These are phyloP conservation scores for Phalanger gymnotis DNA, from an alignment of 2,797 vertebrate species.

Conservation along the genomic window DNA sequence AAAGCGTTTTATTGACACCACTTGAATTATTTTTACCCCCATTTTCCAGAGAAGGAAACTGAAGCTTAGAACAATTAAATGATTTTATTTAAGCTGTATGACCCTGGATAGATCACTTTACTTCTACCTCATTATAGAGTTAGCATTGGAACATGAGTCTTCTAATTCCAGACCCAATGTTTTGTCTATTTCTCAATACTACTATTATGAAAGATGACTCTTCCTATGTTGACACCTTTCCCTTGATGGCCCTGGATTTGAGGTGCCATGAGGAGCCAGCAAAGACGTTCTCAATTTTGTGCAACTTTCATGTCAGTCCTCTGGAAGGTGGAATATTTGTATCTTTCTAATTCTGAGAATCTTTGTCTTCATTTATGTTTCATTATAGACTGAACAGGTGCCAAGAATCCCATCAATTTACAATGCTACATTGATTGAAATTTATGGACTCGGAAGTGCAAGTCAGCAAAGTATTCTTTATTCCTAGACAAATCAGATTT, in stretches of 20 bases:
- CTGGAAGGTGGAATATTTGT: not conserved
- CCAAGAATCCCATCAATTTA: not conserved
- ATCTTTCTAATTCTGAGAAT: not conserved
- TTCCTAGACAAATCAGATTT: slow-evolving; percentile 9
- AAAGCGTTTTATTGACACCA: not conserved
- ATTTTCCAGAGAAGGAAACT: not conserved
- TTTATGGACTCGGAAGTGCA: not conserved
- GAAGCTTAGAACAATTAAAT: not conserved
- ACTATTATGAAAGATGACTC: not conserved
- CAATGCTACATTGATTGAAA: slow-evolving; percentile 8
- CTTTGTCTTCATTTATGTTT: not conserved
- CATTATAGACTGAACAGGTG: not conserved
- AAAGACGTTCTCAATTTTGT: not conserved
- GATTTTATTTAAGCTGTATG: not conserved
- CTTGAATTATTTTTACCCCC: not conserved
- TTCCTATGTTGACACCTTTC: not conserved
- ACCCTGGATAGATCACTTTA: not conserved
- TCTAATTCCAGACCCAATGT: not conserved
- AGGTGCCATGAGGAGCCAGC: not conserved
- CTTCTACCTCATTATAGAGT: not conserved
- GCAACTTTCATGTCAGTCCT: not conserved
- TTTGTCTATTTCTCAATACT: not conserved
- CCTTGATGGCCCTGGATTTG: not conserved
- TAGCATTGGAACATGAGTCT: not conserved
- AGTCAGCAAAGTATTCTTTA: slow-evolving; percentile 11